Evolutionary conservation across 2,797 vertebrate species (phyloP), one percentile per base, ranked within the genome.

Genomic region (Morus bassanus): DNA sequence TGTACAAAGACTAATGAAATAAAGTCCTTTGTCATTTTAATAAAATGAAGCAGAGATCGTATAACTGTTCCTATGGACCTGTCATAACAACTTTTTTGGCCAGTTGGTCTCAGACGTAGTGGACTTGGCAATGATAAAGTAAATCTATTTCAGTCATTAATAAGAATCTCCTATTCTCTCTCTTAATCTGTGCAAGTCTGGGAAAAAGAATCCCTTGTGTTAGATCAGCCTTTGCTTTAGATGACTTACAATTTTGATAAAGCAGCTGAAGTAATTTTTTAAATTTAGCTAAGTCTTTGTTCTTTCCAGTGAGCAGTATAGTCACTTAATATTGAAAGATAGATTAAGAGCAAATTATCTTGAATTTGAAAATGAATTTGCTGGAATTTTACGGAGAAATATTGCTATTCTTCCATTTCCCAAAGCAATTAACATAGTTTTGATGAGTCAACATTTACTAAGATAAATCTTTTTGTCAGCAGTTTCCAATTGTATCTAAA

Each of bases 361-460:
- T 60, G 68, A 94, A 95, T 96, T 95, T 94, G 72, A 89, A 95
- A 95, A 91, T 85, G 57, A 96, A 91, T 96, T 91, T 93, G 4
- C 68, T 88, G n/a, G 37, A 92, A 94, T 93, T 95, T 93, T 81
- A 93, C 78, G 89, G 81, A 78, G 63, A 87, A 96, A 64, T 89
- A 88, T 54, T 92, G 41, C 53, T 77, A 13, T 89, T 80, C 68
- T 94, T 94, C 43, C 53, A 57, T 83, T 93, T 79, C 87, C 79
- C 68, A 65, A 85, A 93, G 90, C 92, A 93, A 89, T 96, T 95
- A 93, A 46, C 17, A 18, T 24, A 25, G 37, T 92, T 96, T 37
- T 41, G 89, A 92, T 89, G 75, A 94, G 75, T 91, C 93, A 88
- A 72, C 86, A 50, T 75, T 72, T 77, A 7, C 53, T 18, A 2